A percentile compares a stretch with the other conserved stretches of the same genome.
phyloP scores from a whole-genome alignment of 2,113 vertebrate species.

The Hydrochoerus hydrochaeris region DNA sequence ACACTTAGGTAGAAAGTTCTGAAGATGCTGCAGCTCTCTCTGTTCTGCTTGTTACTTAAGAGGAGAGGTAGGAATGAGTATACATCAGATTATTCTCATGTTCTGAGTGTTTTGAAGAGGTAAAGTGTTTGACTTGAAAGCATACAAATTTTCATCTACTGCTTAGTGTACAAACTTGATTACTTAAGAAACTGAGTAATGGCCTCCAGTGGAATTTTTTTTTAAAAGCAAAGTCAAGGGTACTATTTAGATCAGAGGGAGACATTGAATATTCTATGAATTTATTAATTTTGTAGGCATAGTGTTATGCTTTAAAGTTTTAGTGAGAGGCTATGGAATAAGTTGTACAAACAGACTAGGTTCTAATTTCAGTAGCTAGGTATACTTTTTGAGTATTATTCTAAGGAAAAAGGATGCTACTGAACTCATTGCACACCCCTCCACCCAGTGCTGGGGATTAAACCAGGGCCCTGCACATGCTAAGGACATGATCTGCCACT shows the following conservation, averaged over 20 bases:
- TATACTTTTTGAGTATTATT: background rate
- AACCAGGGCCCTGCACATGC: background rate
- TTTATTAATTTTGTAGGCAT: slow-evolving; percentile 27
- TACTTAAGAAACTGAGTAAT: slow-evolving; percentile 68
- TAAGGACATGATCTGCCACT: background rate
- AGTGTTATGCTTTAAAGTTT: background rate
- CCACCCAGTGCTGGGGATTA: background rate
- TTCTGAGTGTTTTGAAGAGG: slow-evolving; percentile 74
- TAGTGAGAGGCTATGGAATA: background rate
- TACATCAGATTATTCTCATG: slow-evolving; percentile 59
- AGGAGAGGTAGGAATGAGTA: slow-evolving; percentile 58
- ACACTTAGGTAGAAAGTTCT: slow-evolving; percentile 56
- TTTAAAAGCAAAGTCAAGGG: slow-evolving; percentile 47
- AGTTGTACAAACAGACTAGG: slow-evolving; percentile 18
- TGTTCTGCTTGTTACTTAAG: slow-evolving; percentile 60
- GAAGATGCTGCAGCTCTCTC: slow-evolving; percentile 40
- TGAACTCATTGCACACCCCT: background rate
- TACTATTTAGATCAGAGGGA: background rate
- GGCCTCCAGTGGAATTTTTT: slow-evolving; percentile 20
- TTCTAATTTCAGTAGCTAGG: background rate
- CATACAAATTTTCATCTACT: slow-evolving; percentile 56
- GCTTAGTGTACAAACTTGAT: slow-evolving; percentile 65
- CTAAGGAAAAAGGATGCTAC: background rate
- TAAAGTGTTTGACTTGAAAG: slow-evolving; percentile 76
- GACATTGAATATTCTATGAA: background rate